phyloP scores from a whole-genome alignment of 2,113 vertebrate species.

The Ancistrus triradiatus region DNA sequence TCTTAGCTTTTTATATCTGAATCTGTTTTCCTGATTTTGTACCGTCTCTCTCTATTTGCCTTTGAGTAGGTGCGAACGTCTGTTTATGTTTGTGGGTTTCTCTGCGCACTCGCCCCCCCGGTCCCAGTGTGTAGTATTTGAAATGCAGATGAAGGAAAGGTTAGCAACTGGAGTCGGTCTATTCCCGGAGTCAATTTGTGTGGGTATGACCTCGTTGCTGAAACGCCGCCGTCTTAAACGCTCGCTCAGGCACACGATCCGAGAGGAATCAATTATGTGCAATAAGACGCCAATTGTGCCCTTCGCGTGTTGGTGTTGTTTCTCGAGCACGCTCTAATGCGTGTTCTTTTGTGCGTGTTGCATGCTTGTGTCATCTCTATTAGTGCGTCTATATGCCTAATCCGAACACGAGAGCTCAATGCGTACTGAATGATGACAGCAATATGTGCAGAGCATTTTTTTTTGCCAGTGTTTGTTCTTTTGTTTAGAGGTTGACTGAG shows the following conservation, averaged over 20 bases:
- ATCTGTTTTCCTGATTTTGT: conserved; percentile 2
- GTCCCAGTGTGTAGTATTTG: background rate
- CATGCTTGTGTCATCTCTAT: too few relatives aligned
- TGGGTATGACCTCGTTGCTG: background rate
- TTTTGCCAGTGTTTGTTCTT: too few relatives aligned
- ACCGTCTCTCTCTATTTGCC: background rate
- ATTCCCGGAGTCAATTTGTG: background rate
- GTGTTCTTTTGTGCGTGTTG: too few relatives aligned
- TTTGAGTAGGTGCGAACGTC: background rate
- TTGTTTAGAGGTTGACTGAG: too few relatives aligned
- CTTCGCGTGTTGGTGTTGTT: too few relatives aligned
- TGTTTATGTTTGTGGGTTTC: background rate
- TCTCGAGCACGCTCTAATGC: too few relatives aligned
- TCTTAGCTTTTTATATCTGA: too few relatives aligned
- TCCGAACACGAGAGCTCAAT: too few relatives aligned
- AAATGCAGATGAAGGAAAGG: conserved; percentile 1
- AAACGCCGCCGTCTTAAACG: background rate
- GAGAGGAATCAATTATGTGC: background rate
- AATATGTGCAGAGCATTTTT: too few relatives aligned
- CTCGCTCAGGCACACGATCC: background rate
- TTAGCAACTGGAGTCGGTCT: background rate
- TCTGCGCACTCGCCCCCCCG: background rate
- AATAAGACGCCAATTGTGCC: background rate
- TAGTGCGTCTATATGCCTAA: too few relatives aligned
- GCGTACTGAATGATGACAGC: too few relatives aligned